Base-by-base conservation (phyloP, 1,140 invertebrate species). In the Riptortus pedestris region DNA sequence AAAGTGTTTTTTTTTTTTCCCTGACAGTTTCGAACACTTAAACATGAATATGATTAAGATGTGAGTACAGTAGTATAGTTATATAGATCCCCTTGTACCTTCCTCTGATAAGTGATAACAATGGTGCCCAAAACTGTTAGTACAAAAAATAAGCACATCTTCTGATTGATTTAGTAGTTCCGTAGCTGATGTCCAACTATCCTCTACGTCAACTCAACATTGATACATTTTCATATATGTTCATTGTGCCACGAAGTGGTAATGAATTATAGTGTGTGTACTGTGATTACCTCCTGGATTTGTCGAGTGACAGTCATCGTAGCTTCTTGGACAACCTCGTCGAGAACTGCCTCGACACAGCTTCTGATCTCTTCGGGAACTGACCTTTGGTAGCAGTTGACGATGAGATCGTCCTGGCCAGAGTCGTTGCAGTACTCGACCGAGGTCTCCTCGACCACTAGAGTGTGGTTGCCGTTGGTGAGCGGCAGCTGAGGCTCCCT, bases 341-440 rank as follows among this genome's bases (percentile, higher is more conserved):
- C 51, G 1, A 55, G 51, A 24, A 55, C 51, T 14, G 51, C 22
- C 24, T 55, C 51, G 51, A 55, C 24, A 55, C 51, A 55, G 51
- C 22, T 55, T 12, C 12, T 16, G 18, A 55, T 24, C 24, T 55
- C 51, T 24, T 55, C 51, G 51, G 22, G 51, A 55, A 55, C 20
- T 14, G 20, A 24, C 24, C 31, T 14, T 38, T 14, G 14, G 31
- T 38, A 5, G 5, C 31, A 14, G 5, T 38, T 7, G 31, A 7
- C 31, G 5, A 14, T 5, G 31, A 14, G 5, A 38, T 7, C 5
- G 5, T 14, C 5, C 31, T 38, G 31, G 14, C 5, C 5, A 14
- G 31, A 14, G 31, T 24, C 20, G 12, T 26, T 28, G 18, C 20
- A 28, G 28, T 60, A 12, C 16, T 43, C 57, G 22, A 59, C 52